Base-by-base conservation (phyloP, 1,140 invertebrate genomes). In the Drosophila athabasca region DNA sequence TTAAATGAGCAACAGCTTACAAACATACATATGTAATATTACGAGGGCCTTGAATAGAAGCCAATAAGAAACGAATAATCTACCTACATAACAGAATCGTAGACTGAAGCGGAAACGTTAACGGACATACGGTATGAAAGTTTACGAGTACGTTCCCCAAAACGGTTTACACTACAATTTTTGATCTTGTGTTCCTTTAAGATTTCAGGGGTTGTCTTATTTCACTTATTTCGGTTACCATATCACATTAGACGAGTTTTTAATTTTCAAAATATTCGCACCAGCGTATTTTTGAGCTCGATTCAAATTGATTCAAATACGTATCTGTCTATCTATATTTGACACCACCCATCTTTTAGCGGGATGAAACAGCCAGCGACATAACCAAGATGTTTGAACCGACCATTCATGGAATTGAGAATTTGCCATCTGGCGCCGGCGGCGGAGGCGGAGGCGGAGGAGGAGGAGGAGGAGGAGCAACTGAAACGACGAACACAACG, bases 321-420 rank as follows among this genome's bases (percentile, higher is more conserved):
- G 7, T 39, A 60, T 39, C 43, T 39, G 45, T 79, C 11, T 67
- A 51, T 78, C 51, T 72, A 77, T 75, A 61, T 76, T 76, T 76
- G 72, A 62, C 68, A 68, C 77, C 69, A 62, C 74, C 46, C 45
- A 65, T 73, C 52, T 73, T 90, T 65, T 90, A 93, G 92, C 87
- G 92, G 59, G 92, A 93, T 91, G 92, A 93, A 78, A 92, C 92
- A 54, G 88, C 91, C 54, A 91, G 80, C 67, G 90, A 91, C 71
- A 75, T 92, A 39, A 90, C 90, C 6, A 90, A 91, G 77, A 91
- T 92, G 88, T 92, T 91, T 54, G 91, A 92, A 51, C 72, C 90
- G 5, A 75, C 80, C 24, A 79, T 83, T 7, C 77, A 91, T 52
- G 65, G 76, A 26, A 58, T 76, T 22, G 90, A 91, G 35, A 31